Conservation (phyloP, 2,888 invertebrate genomes). For the Lamproptera curius region DNA sequence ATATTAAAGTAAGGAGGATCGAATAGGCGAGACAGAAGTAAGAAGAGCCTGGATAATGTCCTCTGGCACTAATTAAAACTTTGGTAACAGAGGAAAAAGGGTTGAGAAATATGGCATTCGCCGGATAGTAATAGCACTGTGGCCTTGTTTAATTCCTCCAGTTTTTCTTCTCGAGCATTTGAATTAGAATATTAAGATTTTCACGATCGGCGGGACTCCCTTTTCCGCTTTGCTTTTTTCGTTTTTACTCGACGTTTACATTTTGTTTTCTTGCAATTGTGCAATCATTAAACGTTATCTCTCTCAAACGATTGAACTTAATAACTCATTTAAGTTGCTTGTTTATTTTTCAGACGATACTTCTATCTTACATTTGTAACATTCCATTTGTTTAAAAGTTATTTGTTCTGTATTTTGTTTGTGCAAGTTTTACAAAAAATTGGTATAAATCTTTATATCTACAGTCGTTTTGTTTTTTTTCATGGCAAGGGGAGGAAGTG, state of each 20-base stretch:
- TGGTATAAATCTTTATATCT: constrained; percentile 25
- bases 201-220: constrained; percentile 24
- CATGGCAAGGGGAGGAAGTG: constrained; percentile 53
- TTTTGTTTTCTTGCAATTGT: constrained; percentile 3
- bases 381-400: not conserved
- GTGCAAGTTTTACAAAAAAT: constrained; percentile 7
- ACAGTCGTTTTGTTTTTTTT: constrained; percentile 49
- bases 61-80: constrained; percentile 77
- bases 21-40: constrained; percentile 50
- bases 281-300: constrained; percentile 14
- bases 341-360: not conserved
- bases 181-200: constrained; percentile 49
- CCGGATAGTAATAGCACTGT: constrained; percentile 63
- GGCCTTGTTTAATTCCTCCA: constrained; percentile 59
- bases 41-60: constrained; percentile 68
- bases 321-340: not conserved
- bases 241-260: constrained; percentile 9
- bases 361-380: too few species aligned
- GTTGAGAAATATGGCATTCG: constrained; percentile 70
- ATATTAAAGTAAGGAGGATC: constrained; percentile 51
- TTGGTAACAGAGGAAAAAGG: constrained; percentile 67
- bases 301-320: constrained; percentile 9
- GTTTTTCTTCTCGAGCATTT: constrained; percentile 50
- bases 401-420: constrained; percentile 1
- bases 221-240: constrained; percentile 19